Conservation (phyloP, 2,113 vertebrate genomes). For the Oreotrochilus melanogaster region DNA sequence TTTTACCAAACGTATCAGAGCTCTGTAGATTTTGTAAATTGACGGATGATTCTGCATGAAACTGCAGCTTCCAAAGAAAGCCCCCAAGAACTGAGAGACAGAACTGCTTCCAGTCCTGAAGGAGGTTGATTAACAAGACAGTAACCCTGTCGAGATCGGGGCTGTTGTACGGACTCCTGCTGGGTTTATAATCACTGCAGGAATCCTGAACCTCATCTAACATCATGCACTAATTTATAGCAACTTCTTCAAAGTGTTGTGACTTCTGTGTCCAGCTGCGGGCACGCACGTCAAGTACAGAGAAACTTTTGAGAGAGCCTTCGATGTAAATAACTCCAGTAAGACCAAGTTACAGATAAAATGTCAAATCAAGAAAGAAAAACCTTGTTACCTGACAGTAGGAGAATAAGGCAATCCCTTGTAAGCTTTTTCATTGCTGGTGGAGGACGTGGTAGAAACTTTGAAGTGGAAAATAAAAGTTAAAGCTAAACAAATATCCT, state of each 20-base stretch:
- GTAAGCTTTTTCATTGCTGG: background rate
- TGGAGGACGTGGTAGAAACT: background rate
- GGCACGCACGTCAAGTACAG: background rate
- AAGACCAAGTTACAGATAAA: background rate
- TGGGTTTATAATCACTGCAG: slow-evolving; percentile 51
- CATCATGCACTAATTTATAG: slow-evolving; percentile 7
- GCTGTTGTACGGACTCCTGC: slow-evolving; percentile 14
- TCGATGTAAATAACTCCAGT: background rate
- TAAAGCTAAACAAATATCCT: background rate
- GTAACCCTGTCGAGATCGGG: slow-evolving; percentile 9
- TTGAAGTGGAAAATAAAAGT: background rate
- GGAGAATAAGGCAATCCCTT: background rate
- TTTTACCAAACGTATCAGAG: background rate
- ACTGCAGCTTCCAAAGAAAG: background rate
- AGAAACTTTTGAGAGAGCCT: background rate
- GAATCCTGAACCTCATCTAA: slow-evolving; percentile 54
- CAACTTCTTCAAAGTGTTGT: slow-evolving; percentile 17
- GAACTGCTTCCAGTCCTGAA: slow-evolving; percentile 4
- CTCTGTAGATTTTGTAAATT: background rate
- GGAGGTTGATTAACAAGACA: slow-evolving; percentile 57
- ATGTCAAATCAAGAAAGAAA: background rate
- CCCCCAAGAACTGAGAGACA: background rate
- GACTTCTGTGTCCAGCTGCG: slow-evolving; percentile 28
- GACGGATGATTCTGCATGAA: background rate
- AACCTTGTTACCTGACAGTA: background rate